Evolutionary conservation across 2,888 invertebrate genomes (phyloP), one percentile per base, ranked within the genome.

Genomic region (Drosophila monieri): DNA sequence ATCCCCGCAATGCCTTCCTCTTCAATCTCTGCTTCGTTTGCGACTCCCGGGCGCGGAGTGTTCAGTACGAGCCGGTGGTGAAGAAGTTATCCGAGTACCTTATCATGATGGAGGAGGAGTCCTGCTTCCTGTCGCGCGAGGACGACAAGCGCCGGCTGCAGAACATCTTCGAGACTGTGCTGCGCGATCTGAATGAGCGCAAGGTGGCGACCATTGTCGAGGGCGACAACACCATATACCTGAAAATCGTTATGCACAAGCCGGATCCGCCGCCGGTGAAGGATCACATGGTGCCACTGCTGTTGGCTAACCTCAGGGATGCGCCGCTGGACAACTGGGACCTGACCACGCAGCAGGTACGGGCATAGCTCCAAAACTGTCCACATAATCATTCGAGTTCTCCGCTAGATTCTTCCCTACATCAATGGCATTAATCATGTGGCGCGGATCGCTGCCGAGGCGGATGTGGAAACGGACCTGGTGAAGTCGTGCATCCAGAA

Each of bases 21-120:
- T 99, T 99, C 92, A 99, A 99, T 92, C 92, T 98, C 30, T 98
- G 98, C 91, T 97, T 99, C 90, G 97, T 98, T 0, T 98, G 97
- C 89, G 97, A 97, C 89, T 95, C 96, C 54, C 95, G 95, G 93
- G 96, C 97, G 0, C 94, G 97, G 61, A 97, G 98, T 0, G 96
- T 97, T 1, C 97, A 97, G 87, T 98, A 98, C 91, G 98, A 99
- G 89, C 95, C 97, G 0, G 96, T 98, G 8, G 97, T 99, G 0
- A 97, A 96, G 88, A 99, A 99, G 91, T 94, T 99, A 53, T 96
- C 98, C 0, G 97, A 97, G 89, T 98, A 98, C 92, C 92, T 99
- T 90, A 95, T 95, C 79, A 95, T 95, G 81, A 94, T 97, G 93
- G 97, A 98, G 92, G 94, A 96, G 71, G 98, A 98, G 90, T 95